Evolutionary conservation across 1,140 invertebrate genomes (phyloP).

Genomic region (Drosophila orena): DNA sequence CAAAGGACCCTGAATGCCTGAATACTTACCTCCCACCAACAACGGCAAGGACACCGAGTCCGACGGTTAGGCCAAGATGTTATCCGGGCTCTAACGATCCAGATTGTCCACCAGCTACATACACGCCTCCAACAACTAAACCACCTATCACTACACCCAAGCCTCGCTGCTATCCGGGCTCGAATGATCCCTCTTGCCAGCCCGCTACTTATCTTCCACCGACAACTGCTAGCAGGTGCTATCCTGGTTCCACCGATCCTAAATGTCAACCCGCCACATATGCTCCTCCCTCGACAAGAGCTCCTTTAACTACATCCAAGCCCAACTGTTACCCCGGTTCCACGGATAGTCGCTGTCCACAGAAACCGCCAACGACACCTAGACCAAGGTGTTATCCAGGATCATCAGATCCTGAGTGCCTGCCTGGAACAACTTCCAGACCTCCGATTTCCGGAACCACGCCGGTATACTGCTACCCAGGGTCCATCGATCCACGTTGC

Average conservation of each 20-base stretch:
- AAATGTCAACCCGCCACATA: conserved; percentile 59
- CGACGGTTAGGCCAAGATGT: conserved; percentile 49
- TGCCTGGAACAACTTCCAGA: conserved; percentile 19
- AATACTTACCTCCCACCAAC: conserved; percentile 23
- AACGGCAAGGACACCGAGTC: conserved; percentile 30
- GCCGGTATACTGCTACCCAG: conserved; percentile 86
- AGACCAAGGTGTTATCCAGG: conserved; percentile 77
- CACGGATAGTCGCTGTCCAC: conserved; percentile 23
- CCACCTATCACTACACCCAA: conserved; percentile 20
- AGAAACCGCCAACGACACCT: conserved; percentile 34
- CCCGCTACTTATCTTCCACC: conserved; percentile 38
- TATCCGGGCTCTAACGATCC: conserved; percentile 85
- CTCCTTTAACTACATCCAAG: conserved; percentile 3
- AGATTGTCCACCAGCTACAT: conserved; percentile 84
- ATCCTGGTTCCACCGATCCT: conserved; percentile 65
- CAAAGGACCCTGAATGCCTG: conserved; percentile 84
- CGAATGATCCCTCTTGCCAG: conserved; percentile 80
- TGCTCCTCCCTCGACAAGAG: conserved; percentile 1
- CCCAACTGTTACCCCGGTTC: conserved; percentile 39
- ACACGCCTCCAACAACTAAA: conserved; percentile 54
- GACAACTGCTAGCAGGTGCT: conserved; percentile 18
- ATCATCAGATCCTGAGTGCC: conserved; percentile 76
- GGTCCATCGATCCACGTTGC: conserved; percentile 87
- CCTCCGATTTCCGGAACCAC: conserved; percentile 84
- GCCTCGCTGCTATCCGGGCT: conserved; percentile 79